Base-by-base conservation (phyloP, 2,888 invertebrate genomes). In the Limnephilus auricula region DNA sequence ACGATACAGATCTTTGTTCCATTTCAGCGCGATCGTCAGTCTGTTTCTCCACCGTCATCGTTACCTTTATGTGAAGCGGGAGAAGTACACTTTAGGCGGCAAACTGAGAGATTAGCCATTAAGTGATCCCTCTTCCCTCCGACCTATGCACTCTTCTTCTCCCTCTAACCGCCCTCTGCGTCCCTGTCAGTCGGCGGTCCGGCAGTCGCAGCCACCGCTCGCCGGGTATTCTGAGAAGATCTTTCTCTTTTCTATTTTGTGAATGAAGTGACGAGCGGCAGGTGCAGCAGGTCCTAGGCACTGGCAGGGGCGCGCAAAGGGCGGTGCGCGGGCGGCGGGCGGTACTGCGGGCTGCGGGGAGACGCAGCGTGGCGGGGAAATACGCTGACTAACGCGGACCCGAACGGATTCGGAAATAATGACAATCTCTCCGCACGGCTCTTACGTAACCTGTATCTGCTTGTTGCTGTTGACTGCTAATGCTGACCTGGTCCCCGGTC, bases 251-350 rank as follows among this genome's bases (percentile, higher is more conserved):
- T 92, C 91, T 92, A 91, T 92, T 92, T 92, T 92, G 92, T 92
- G 92, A 92, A 92, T 92, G 92, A 92, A 92, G 79, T 91, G 90
- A 91, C 89, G 92, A 92, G 89, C 92, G 91, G 89, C 91, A 91
- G 92, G 92, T 91, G 90, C 92, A 90, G 90, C 92, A 90, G 84
- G 34, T 34, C 79, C 50, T 25, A 25, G 40, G 89, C 40, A 12
- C 40, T 10, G 40, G 40, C 86, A 78, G 78, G 84, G 79, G 79
- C 50, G 84, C 89, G 91, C 6, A 79, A 78, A 37, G 89, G 82
- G 34, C 65, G 15, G 32, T 31, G 18, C 3, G 30, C 65, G 25
- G 78, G 40, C 85, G 6, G n/a, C 85, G 85, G n/a, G 31, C 40
- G 40, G 40, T 40, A 12, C 40, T 40, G 40, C n/a, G 31, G 25